Conservation (phyloP, 2,113 vertebrate species). For the Hemiprocne comata region DNA sequence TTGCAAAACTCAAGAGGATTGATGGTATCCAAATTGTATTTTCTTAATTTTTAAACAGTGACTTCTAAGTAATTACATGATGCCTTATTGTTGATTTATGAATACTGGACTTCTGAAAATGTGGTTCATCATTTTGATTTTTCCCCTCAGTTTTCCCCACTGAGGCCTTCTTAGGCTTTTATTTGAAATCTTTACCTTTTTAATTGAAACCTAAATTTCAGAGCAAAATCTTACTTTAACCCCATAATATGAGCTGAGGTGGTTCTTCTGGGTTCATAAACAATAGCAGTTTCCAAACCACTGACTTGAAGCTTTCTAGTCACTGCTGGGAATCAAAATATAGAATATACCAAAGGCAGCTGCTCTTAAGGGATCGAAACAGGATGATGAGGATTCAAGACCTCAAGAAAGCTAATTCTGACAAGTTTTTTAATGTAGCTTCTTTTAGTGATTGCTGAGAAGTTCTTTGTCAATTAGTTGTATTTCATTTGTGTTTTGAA, state of each 20-base stretch:
- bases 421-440: neutral
- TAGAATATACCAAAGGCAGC: neutral
- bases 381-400: neutral
- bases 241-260: neutral
- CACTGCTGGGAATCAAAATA: neutral
- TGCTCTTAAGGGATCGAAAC: neutral
- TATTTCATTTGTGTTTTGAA: neutral
- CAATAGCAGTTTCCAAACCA: neutral
- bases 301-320: neutral
- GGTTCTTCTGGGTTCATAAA: neutral
- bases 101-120: neutral
- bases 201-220: neutral
- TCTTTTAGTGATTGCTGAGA: neutral
- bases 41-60: neutral
- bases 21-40: neutral
- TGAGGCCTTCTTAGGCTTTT: neutral
- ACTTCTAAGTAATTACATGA: neutral
- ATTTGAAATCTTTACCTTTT: neutral
- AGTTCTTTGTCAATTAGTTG: neutral
- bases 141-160: neutral
- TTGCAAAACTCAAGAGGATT: neutral
- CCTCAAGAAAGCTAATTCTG: neutral
- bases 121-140: neutral
- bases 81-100: neutral
- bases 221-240: neutral